phyloP scores from a whole-genome alignment of 2,888 invertebrate genomes.

The Thecocarcelia acutangulata region DNA sequence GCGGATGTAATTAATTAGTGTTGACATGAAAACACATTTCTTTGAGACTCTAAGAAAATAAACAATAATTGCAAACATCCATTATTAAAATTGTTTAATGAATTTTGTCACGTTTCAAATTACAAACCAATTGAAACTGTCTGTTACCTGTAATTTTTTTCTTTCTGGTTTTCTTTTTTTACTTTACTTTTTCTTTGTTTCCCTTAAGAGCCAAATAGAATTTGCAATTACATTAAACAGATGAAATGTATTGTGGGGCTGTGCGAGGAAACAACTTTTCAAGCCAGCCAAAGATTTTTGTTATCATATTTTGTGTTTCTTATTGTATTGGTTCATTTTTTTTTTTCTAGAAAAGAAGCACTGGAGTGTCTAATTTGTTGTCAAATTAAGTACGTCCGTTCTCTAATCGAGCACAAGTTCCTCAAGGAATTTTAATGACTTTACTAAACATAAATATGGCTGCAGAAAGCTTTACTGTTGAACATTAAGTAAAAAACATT shows the following conservation, averaged over 20 bases:
- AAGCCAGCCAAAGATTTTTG: background rate
- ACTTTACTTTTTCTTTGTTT: background rate
- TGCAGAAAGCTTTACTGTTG: slow-evolving; percentile 6
- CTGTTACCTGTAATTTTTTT: slow-evolving; percentile 22
- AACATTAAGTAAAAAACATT: slow-evolving; percentile 4
- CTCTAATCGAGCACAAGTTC: slow-evolving; percentile 3
- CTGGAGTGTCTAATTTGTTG: background rate
- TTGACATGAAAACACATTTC: background rate
- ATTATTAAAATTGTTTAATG: slow-evolving; percentile 32
- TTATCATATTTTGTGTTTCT: background rate
- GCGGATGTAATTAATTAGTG: too few species aligned
- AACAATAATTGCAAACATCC: slow-evolving; percentile 8
- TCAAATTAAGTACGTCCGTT: slow-evolving; percentile 1
- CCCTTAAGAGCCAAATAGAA: background rate
- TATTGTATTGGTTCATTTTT: background rate
- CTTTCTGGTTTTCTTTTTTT: background rate
- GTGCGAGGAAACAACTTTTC: background rate
- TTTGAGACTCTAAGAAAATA: background rate
- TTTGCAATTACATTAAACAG: background rate
- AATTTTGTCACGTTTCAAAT: slow-evolving; percentile 49
- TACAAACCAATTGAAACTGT: slow-evolving; percentile 25
- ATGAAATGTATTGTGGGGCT: background rate
- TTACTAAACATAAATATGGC: slow-evolving; percentile 1
- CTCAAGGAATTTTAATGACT: slow-evolving; percentile 13
- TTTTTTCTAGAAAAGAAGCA: background rate